Evolutionary conservation across 2,797 vertebrate genomes (phyloP).

Genomic region (Myoxocephalus aenaeus): DNA sequence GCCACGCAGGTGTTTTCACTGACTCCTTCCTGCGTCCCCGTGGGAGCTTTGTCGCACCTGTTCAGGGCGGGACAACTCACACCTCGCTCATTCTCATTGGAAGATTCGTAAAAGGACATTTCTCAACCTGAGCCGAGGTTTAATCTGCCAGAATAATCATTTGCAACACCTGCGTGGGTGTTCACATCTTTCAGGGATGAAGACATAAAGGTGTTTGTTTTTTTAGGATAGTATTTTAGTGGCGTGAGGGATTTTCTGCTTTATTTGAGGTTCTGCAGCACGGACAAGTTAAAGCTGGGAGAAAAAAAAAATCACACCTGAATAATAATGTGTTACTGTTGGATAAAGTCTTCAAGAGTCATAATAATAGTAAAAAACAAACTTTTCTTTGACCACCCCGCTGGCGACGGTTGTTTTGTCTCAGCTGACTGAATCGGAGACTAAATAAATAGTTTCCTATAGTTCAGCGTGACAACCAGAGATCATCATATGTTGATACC

Average conservation of each 20-base stretch:
- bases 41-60: background rate
- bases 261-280: background rate
- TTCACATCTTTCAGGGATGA: conserved; percentile 2
- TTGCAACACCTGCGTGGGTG: background rate
- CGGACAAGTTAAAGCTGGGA: background rate
- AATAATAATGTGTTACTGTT: background rate
- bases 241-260: background rate
- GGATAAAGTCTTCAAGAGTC: conserved; percentile 2
- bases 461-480: conserved; percentile 53
- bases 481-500: conserved; percentile 51
- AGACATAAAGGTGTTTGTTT: background rate
- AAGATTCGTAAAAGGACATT: background rate
- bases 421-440: conserved; percentile 59
- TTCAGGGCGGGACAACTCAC: background rate
- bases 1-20: background rate
- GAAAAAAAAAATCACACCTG: background rate
- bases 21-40: background rate
- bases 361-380: background rate
- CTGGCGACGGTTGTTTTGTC: conserved; percentile 49
- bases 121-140: background rate
- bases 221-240: background rate
- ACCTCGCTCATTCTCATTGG: background rate
- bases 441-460: conserved; percentile 60
- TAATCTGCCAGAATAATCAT: background rate
- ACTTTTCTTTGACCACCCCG: conserved; percentile 46